phyloP scores from a whole-genome alignment of 1,140 invertebrate genomes.

The Pogonomyrmex barbatus region DNA sequence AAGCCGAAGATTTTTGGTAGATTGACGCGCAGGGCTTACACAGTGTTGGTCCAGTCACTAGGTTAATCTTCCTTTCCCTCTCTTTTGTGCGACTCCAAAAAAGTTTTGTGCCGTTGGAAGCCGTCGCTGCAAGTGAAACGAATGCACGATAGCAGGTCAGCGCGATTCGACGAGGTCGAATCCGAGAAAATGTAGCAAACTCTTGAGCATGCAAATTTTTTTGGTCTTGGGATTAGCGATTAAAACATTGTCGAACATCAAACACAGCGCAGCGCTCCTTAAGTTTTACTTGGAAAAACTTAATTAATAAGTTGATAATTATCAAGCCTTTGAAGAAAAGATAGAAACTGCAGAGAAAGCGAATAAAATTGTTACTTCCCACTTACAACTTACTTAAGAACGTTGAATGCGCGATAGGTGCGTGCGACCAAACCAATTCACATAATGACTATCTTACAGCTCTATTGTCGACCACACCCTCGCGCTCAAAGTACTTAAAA shows the following conservation, averaged over 20 bases:
- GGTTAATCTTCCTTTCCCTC: slow-evolving; percentile 62
- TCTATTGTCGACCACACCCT: background rate
- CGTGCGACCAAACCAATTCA: background rate
- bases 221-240: background rate
- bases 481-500: background rate
- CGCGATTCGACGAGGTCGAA: slow-evolving; percentile 47
- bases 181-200: slow-evolving; percentile 30
- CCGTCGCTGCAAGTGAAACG: slow-evolving; percentile 58
- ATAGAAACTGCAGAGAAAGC: slow-evolving; percentile 28
- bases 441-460: background rate
- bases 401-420: background rate
- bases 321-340: background rate
- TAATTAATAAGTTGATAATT: background rate
- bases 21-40: slow-evolving; percentile 60
- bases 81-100: slow-evolving; percentile 53
- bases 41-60: slow-evolving; percentile 57
- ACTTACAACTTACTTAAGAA: background rate
- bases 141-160: slow-evolving; percentile 61
- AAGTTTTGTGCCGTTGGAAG: slow-evolving; percentile 58
- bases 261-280: background rate
- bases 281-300: background rate
- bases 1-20: slow-evolving; percentile 48
- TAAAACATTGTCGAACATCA: slow-evolving; percentile 2
- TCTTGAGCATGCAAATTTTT: slow-evolving; percentile 43
- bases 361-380: background rate